phyloP scores from a whole-genome alignment of 2,113 vertebrate species.

The Acanthisitta chloris region DNA sequence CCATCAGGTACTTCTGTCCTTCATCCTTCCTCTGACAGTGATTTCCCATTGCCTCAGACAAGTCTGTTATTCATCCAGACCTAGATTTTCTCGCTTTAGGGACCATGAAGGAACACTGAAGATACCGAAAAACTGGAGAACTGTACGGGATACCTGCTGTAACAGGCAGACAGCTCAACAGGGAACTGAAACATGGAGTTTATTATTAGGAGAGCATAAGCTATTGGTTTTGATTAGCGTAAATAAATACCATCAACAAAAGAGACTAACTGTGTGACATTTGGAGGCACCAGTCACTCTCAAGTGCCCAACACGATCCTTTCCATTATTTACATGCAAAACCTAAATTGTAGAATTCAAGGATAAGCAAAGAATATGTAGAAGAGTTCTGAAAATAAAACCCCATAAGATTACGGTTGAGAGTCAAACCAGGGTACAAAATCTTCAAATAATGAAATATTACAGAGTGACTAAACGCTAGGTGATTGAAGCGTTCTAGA shows the following conservation, averaged over 20 bases:
- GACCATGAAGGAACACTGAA: not conserved
- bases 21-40: not conserved
- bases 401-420: not conserved
- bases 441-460: not conserved
- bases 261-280: not conserved
- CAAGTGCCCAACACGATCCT: not conserved
- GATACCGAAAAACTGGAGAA: not conserved
- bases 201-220: not conserved
- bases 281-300: not conserved
- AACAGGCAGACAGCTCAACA: not conserved
- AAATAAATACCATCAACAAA: not conserved
- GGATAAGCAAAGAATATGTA: not conserved
- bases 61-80: not conserved
- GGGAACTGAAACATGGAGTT: not conserved
- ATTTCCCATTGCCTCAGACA: not conserved
- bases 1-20: not conserved
- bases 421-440: not conserved
- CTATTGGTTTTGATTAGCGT: not conserved
- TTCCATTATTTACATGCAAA: not conserved
- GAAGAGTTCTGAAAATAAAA: not conserved
- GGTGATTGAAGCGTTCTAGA: not conserved
- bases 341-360: not conserved
- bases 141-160: not conserved
- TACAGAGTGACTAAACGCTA: not conserved
- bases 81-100: not conserved